A percentile compares a stretch with the other conserved stretches of the same genome.
Evolutionary conservation across 2,888 invertebrate species (phyloP).

Genomic region (Mycalesis mineus): DNA sequence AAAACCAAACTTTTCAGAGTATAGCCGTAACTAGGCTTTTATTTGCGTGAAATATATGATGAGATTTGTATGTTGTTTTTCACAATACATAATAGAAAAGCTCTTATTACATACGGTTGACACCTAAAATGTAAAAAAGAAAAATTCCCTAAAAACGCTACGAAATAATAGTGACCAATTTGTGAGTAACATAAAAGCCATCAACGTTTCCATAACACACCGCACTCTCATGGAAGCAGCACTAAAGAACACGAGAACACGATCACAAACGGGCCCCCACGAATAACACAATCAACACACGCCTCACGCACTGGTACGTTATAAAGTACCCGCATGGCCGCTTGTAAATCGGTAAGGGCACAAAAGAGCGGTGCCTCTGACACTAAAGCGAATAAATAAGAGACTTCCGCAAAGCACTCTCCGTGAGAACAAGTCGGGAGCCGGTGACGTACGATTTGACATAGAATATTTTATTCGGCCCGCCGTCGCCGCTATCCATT

Average conservation of each 20-base stretch:
- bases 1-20: too few relatives aligned
- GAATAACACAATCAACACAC: conserved; percentile 22
- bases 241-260: conserved; percentile 8
- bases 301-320: conserved; percentile 27
- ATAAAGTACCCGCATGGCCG: conserved; percentile 25
- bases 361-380: conserved; percentile 63
- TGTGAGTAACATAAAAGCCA: background rate
- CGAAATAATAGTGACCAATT: too few relatives aligned
- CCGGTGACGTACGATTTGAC: conserved; percentile 76
- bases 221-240: background rate
- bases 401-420: conserved; percentile 71
- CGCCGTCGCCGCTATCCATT: conserved; percentile 69
- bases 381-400: conserved; percentile 73
- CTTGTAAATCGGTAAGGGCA: conserved; percentile 49
- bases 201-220: background rate
- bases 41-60: too few relatives aligned
- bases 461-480: conserved; percentile 73
- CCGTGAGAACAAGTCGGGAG: conserved; percentile 67
- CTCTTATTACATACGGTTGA: too few relatives aligned
- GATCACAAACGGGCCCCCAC: conserved; percentile 9
- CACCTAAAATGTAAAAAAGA: too few relatives aligned
- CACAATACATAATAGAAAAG: too few relatives aligned
- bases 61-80: too few relatives aligned
- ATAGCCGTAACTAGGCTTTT: too few relatives aligned
- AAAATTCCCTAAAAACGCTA: too few relatives aligned